Percentiles rank a stretch among this genome's conserved stretches.
phyloP scores from a whole-genome alignment of 2,113 vertebrate genomes.

The Cryptotis parvus region DNA sequence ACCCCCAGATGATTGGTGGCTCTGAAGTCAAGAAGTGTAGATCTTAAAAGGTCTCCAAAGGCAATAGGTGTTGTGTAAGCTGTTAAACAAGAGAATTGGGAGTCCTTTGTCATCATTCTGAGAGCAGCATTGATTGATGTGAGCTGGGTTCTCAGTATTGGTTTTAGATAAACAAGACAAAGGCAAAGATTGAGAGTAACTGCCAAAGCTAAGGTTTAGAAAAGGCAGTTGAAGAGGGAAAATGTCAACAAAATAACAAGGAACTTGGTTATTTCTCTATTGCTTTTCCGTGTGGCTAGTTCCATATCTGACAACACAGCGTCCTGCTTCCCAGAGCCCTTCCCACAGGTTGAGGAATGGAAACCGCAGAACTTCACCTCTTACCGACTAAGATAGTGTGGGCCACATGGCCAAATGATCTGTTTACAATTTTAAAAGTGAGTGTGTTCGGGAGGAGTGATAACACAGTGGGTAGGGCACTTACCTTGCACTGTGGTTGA shows the following conservation, averaged over 20 bases:
- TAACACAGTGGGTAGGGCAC: too few species aligned
- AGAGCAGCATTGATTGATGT: conserved; percentile 86
- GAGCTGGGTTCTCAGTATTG: conserved; percentile 85
- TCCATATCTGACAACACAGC: neutral
- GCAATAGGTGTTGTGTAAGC: conserved; percentile 84
- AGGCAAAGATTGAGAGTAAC: conserved; percentile 86
- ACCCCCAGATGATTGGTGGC: conserved; percentile 73
- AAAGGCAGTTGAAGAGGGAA: conserved; percentile 69
- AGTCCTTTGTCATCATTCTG: conserved; percentile 84
- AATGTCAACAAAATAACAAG: conserved; percentile 55
- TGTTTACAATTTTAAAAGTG: neutral
- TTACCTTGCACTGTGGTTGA: too few species aligned
- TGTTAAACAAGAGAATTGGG: conserved; percentile 87
- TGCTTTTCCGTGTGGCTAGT: neutral
- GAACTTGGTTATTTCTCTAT: conserved; percentile 49
- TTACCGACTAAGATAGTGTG: neutral
- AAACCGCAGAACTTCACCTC: neutral
- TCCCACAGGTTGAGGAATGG: neutral
- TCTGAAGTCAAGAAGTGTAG: conserved; percentile 73
- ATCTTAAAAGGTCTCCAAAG: conserved; percentile 79
- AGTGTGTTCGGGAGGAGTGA: neutral
- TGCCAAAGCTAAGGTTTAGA: conserved; percentile 79
- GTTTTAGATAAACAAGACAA: conserved; percentile 89
- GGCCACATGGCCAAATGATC: neutral
- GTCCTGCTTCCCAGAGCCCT: neutral